Conservation (phyloP, 2,888 invertebrate genomes). For the Drosophila mercatorum region DNA sequence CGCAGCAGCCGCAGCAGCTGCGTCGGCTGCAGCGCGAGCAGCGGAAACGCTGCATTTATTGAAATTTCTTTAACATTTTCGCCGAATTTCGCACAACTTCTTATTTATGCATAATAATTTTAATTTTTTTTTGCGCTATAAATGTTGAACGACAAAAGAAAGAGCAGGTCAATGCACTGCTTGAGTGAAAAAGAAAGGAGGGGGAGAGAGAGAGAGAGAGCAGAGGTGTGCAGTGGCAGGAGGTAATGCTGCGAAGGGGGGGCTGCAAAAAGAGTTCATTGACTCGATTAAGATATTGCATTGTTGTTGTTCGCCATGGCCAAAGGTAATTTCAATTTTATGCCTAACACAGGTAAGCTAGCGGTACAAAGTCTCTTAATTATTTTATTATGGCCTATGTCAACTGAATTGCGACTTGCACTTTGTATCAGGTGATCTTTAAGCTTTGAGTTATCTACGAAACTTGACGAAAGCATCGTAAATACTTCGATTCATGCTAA, state of each 20-base stretch:
- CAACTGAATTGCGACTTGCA: constrained; percentile 27
- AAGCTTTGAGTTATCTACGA: constrained; percentile 12
- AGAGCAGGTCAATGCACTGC: constrained; percentile 61
- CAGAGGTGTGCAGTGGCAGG: background rate
- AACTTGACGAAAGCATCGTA: constrained; percentile 16
- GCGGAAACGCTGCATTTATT: constrained; percentile 59
- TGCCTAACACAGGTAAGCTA: background rate
- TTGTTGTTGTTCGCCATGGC: no score
- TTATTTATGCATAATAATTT: constrained; percentile 69
- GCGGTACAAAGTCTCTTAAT: background rate
- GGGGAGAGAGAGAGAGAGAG: constrained; percentile 4
- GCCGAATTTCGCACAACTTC: constrained; percentile 40
- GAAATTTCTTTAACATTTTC: constrained; percentile 62
- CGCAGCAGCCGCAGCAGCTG: constrained; percentile 16
- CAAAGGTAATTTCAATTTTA: background rate
- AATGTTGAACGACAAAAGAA: constrained; percentile 60
- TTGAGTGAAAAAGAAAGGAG: background rate
- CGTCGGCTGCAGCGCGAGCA: constrained; percentile 47
- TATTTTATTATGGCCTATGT: constrained; percentile 8
- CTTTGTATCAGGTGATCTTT: constrained; percentile 31
- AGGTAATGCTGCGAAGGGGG: no score
- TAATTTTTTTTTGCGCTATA: constrained; percentile 40
- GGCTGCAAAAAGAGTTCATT: constrained; percentile 21
- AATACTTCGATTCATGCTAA: constrained; percentile 41
- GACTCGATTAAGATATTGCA: constrained; percentile 33